These are phyloP conservation scores for Lochmaea capreae DNA, from an alignment of 2,888 invertebrate genomes.

Conservation along the genomic window DNA sequence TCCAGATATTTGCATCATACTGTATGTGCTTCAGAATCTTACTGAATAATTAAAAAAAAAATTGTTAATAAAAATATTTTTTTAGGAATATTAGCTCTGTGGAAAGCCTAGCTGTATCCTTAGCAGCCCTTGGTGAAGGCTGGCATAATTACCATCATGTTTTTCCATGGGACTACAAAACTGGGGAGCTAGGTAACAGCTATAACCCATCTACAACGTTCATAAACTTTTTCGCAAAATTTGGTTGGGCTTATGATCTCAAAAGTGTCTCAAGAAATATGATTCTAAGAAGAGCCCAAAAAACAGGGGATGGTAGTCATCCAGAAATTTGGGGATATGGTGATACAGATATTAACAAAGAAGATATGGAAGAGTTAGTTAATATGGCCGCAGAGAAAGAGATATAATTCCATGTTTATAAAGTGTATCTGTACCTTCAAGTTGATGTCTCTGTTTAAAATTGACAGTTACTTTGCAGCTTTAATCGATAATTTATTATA, in stretches of 20 bases:
- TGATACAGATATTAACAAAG: slow-evolving; percentile 69
- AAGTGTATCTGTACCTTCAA: too few species aligned
- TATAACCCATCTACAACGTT: slow-evolving; percentile 82
- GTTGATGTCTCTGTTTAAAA: not conserved
- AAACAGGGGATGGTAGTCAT: slow-evolving; percentile 72
- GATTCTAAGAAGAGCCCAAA: slow-evolving; percentile 70
- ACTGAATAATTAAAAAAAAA: too few species aligned
- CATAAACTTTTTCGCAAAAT: slow-evolving; percentile 80
- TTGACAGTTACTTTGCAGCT: too few species aligned
- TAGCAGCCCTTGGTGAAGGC: slow-evolving; percentile 82
- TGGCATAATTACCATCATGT: slow-evolving; percentile 90
- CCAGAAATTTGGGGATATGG: slow-evolving; percentile 73
- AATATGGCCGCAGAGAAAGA: slow-evolving; percentile 65
- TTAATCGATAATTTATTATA: too few species aligned
- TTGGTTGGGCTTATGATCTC: slow-evolving; percentile 88
- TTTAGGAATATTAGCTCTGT: slow-evolving; percentile 78
- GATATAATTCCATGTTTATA: not conserved
- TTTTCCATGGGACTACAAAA: slow-evolving; percentile 72
- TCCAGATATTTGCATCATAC: too few species aligned
- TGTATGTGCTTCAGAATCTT: too few species aligned
- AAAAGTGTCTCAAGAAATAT: slow-evolving; percentile 72
- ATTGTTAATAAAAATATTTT: slow-evolving; percentile 2
- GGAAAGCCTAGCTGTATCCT: slow-evolving; percentile 78
- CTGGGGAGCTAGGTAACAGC: slow-evolving; percentile 66
- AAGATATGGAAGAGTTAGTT: slow-evolving; percentile 70